Evolutionary conservation across 2,113 vertebrate genomes (phyloP), one percentile per base, ranked within the genome.

Genomic region (Trematomus loennbergii): DNA sequence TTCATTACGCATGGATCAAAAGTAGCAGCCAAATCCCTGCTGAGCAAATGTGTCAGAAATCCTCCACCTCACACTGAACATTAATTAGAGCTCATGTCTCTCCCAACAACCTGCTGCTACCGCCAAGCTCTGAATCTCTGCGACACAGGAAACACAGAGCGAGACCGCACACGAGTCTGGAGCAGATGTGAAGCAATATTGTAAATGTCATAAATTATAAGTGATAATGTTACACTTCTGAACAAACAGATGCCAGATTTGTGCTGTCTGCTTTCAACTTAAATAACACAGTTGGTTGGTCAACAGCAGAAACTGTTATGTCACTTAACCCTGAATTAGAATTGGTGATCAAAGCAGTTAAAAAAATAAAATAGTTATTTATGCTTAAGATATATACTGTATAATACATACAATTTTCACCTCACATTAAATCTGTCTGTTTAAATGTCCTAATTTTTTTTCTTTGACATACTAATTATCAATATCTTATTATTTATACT

Each of bases 51-150:
- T 88, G 81, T 89, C 55, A 91, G 76, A 85, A 82, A 80, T 74
- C 75, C 75, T 81, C 78, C 52, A 62, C 69, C 78, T 68, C 65
- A 79, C 79, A 83, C 72, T 71, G 79, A 88, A 78, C 82, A 80
- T 88, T 92, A 90, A 93, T 92, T 90, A 92, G 90, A 83, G 69
- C 81, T 66, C 76, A 76, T 84, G 89, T 88, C 80, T 83, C 53
- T 82, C 66, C 82, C 85, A 78, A 64, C 81, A 80, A 85, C 90
- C 79, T 83, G 74, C 87, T 88, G 88, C 65, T 88, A 71, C 50
- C 64, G 5, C 53, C 86, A 72, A 84, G 33, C 55, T 79, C 69
- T 71, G 62, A 68, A 58, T 74, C 43, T 57, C 63, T 68, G 12
- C 53, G 70, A 54, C 75, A 76, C 65, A 69, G 65, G 68, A 80